These are phyloP conservation scores for Zaprionus inermis DNA, from an alignment of 1,140 invertebrate genomes.

Conservation along the genomic window DNA sequence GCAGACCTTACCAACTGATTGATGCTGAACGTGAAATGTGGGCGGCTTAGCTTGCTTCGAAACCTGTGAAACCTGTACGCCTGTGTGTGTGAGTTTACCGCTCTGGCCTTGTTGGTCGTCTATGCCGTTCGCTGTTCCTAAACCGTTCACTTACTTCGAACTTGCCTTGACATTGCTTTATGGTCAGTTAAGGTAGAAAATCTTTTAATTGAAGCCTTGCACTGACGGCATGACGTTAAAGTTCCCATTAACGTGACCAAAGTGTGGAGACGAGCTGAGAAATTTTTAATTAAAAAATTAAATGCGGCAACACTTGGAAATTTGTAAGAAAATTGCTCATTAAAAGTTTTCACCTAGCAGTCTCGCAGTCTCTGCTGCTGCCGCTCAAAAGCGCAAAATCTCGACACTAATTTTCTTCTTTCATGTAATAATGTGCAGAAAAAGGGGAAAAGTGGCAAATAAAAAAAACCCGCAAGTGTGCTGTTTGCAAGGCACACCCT, in stretches of 20 bases:
- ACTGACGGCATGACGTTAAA: constrained; percentile 36
- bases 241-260: constrained; percentile 3
- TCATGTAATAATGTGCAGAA: constrained; percentile 75
- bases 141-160: constrained; percentile 10
- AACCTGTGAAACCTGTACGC: too few species aligned
- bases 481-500: constrained; percentile 1
- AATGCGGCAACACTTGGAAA: constrained; percentile 76
- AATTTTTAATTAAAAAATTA: constrained; percentile 79
- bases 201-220: constrained; percentile 45
- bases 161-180: constrained; percentile 14
- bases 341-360: constrained; percentile 79
- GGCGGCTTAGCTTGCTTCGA: background rate
- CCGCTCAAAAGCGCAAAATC: constrained; percentile 72
- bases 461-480: background rate
- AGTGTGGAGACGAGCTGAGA: background rate
- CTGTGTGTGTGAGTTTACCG: background rate
- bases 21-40: constrained; percentile 32
- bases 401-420: constrained; percentile 77
- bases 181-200: constrained; percentile 32
- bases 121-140: constrained; percentile 1
- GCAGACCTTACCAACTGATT: constrained; percentile 38
- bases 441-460: constrained; percentile 42
- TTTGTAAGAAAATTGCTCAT: constrained; percentile 81
- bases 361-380: constrained; percentile 14
- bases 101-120: constrained; percentile 16